Percentiles rank a stretch among this genome's conserved stretches.
Evolutionary conservation across 2,797 vertebrate species (phyloP).

Genomic region (Diplodus puntazzo): DNA sequence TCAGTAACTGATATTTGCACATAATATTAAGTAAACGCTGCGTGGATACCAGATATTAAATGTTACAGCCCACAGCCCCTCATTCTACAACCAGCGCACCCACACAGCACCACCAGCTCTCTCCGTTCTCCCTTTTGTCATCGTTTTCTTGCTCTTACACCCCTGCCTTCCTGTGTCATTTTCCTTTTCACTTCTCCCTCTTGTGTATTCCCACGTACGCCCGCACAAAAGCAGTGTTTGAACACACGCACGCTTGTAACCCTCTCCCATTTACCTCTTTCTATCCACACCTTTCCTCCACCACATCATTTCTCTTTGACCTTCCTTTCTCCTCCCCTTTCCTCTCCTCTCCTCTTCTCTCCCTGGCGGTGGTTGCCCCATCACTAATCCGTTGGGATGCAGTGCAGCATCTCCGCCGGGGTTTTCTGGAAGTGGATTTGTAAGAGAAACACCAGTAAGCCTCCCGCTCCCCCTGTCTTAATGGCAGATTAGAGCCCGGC

Average conservation of each 20-base stretch:
- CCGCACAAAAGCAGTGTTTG: slow-evolving; percentile 18
- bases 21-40: slow-evolving; percentile 51
- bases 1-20: slow-evolving; percentile 67
- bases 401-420: slow-evolving; percentile 68
- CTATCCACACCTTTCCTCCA: slow-evolving; percentile 21
- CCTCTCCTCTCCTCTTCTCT: slow-evolving; percentile 1
- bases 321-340: slow-evolving; percentile 6
- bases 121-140: slow-evolving; percentile 42
- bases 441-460: slow-evolving; percentile 85
- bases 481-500: slow-evolving; percentile 83
- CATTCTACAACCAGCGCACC: slow-evolving; percentile 38
- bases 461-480: slow-evolving; percentile 79
- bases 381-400: slow-evolving; percentile 78
- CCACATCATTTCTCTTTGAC: slow-evolving; percentile 43
- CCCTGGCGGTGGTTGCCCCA: slow-evolving; percentile 33
- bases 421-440: slow-evolving; percentile 84
- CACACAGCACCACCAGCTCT: slow-evolving; percentile 49
- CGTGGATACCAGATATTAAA: slow-evolving; percentile 57
- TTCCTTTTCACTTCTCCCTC: slow-evolving; percentile 46
- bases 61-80: slow-evolving; percentile 47
- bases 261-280: slow-evolving; percentile 22
- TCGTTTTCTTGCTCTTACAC: slow-evolving; percentile 44
- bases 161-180: slow-evolving; percentile 51
- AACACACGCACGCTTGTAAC: slow-evolving; percentile 6
- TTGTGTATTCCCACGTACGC: slow-evolving; percentile 42